Evolutionary conservation across 2,797 vertebrate species (phyloP).

Genomic region (Coregonus sp.): DNA sequence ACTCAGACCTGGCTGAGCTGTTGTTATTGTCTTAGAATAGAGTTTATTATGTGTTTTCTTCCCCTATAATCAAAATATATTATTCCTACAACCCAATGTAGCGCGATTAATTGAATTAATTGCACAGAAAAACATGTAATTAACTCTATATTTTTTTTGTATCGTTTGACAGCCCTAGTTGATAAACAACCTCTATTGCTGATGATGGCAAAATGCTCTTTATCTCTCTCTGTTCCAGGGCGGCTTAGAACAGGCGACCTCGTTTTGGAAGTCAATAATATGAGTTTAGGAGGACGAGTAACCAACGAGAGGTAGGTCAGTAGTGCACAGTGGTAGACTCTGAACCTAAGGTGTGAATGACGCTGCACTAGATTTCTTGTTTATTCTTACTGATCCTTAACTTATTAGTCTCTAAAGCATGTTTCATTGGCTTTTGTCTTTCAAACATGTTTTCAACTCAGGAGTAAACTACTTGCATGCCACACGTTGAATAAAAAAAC

Average conservation of each 20-base stretch:
- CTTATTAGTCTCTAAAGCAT: background rate
- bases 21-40: no score
- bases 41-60: no score
- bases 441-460: background rate
- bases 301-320: conserved; percentile 82
- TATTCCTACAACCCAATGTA: no score
- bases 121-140: no score
- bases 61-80: no score
- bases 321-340: background rate
- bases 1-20: no score
- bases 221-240: conserved; percentile 65
- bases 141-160: no score
- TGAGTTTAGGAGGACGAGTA: conserved; percentile 78
- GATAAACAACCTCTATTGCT: background rate
- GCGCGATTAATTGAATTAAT: no score
- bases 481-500: no score
- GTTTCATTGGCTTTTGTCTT: background rate
- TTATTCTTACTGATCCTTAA: background rate
- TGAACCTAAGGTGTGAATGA: background rate
- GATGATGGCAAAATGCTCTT: background rate
- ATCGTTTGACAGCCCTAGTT: background rate
- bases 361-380: background rate
- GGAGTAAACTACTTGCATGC: no score
- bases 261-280: conserved; percentile 86
- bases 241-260: conserved; percentile 84